These are phyloP conservation scores for Caranx melampygus DNA, from an alignment of 2,113 vertebrate species.

Conservation along the genomic window DNA sequence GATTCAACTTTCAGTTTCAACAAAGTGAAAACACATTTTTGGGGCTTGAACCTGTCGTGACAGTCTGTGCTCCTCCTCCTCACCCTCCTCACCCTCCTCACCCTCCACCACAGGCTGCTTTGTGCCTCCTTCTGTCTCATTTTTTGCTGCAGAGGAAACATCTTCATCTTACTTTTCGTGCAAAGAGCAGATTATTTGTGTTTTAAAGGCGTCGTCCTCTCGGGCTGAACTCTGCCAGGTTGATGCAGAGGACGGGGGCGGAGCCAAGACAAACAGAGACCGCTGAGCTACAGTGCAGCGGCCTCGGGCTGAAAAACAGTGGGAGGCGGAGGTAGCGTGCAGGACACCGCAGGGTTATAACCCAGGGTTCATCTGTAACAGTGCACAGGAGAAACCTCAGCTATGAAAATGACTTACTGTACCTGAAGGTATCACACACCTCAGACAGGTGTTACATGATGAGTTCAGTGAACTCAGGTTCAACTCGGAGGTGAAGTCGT, in stretches of 20 bases:
- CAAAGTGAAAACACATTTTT: not conserved
- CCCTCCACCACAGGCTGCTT: slow-evolving; percentile 6
- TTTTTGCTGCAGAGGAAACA: not conserved
- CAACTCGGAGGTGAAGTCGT: not conserved
- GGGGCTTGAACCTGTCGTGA: not conserved
- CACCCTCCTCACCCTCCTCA: not conserved
- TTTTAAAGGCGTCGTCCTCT: slow-evolving; percentile 10
- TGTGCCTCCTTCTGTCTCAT: not conserved
- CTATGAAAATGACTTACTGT: slow-evolving; percentile 44
- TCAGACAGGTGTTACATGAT: slow-evolving; percentile 2
- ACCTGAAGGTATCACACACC: slow-evolving; percentile 31
- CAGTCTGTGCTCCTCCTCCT: not conserved
- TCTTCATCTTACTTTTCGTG: slow-evolving; percentile 28
- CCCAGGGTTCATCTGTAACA: slow-evolving; percentile 13
- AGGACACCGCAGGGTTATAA: slow-evolving; percentile 24
- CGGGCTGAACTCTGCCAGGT: slow-evolving; percentile 4
- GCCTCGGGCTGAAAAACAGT: slow-evolving; percentile 42
- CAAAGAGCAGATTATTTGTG: slow-evolving; percentile 47
- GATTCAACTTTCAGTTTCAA: not conserved
- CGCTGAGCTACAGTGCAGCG: not conserved
- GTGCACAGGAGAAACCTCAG: slow-evolving; percentile 47
- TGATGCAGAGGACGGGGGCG: slow-evolving; percentile 28
- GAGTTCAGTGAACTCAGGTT: slow-evolving; percentile 20
- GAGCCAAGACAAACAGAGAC: slow-evolving; percentile 43
- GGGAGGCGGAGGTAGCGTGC: slow-evolving; percentile 54